phyloP scores from a whole-genome alignment of 2,113 vertebrate species.

The Sphyrna mokarran region DNA sequence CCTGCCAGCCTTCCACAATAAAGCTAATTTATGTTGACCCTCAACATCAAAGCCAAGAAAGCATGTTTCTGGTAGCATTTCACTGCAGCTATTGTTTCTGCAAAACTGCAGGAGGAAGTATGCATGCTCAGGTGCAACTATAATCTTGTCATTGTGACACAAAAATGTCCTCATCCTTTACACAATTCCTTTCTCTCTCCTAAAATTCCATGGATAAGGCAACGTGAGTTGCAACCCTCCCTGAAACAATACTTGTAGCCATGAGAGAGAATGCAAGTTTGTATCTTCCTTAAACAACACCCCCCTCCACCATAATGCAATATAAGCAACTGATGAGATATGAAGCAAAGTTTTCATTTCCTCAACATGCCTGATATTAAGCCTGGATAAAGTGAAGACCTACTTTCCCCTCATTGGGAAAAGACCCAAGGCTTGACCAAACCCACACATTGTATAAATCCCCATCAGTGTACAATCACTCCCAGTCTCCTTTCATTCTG shows the following conservation, averaged over 20 bases:
- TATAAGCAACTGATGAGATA: too few relatives aligned
- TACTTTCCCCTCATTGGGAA: not conserved
- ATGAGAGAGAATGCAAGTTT: not conserved
- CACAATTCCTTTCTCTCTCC: too few relatives aligned
- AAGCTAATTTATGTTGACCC: not conserved
- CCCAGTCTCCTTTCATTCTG: not conserved
- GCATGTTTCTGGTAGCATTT: not conserved
- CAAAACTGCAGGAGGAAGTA: not conserved
- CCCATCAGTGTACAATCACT: too few relatives aligned
- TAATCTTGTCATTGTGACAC: not conserved
- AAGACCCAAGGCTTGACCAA: not conserved
- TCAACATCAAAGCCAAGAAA: not conserved
- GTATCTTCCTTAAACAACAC: not conserved
- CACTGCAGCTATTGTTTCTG: not conserved
- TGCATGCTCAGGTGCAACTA: not conserved
- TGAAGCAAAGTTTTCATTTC: not conserved
- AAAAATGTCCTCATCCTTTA: not conserved
- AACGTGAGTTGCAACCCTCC: too few relatives aligned
- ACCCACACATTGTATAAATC: not conserved
- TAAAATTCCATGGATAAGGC: too few relatives aligned
- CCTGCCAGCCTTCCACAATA: not conserved
- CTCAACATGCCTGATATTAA: not conserved
- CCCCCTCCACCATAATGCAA: too few relatives aligned
- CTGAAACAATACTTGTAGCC: not conserved
- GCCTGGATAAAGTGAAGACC: not conserved